phyloP scores from a whole-genome alignment of 2,113 vertebrate species.

The Tenrec ecaudatus region DNA sequence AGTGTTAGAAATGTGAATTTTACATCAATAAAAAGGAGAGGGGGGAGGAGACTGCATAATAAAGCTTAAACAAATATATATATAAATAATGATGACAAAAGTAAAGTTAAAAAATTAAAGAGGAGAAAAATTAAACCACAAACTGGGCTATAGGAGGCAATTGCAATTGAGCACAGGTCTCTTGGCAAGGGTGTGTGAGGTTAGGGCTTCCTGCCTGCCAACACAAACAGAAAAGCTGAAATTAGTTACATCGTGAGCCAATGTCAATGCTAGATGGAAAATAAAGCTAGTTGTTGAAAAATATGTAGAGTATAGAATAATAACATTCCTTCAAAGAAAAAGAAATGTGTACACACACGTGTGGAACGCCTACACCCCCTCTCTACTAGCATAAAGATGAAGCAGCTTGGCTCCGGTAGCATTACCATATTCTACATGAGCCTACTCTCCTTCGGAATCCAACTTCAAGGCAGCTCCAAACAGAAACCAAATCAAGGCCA shows the following conservation, averaged over 20 bases:
- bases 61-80: not conserved
- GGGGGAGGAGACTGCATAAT: not conserved
- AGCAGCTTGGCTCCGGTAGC: not conserved
- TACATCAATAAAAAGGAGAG: too few species aligned
- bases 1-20: too few species aligned
- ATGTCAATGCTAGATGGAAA: not conserved
- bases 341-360: not conserved
- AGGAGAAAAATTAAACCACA: constrained; percentile 26
- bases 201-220: not conserved
- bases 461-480: constrained; percentile 40
- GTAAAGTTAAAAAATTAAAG: not conserved
- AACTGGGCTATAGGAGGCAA: not conserved
- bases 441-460: not conserved
- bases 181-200: not conserved
- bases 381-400: not conserved
- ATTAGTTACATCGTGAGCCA: not conserved
- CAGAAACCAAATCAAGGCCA: constrained; percentile 1
- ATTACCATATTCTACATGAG: not conserved
- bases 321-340: not conserved
- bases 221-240: constrained; percentile 21
- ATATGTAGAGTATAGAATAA: not conserved
- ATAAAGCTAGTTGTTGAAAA: not conserved
- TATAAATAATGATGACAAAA: not conserved
- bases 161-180: not conserved
- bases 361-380: not conserved